Base-by-base conservation (phyloP, 2,113 vertebrate genomes). In the Turdus rufiventris region DNA sequence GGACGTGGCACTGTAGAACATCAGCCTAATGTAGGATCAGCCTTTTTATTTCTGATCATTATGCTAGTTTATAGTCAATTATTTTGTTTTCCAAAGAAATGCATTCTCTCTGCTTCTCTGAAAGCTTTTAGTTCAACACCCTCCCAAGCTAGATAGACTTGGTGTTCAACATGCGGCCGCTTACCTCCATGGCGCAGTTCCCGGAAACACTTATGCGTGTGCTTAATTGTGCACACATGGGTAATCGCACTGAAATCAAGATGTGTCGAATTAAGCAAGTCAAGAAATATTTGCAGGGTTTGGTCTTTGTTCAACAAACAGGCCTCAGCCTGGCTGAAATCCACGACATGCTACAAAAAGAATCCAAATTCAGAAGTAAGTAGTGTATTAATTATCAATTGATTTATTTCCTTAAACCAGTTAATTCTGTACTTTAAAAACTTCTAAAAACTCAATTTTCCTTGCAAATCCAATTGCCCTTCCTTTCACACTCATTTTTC, bases 171-270 rank as follows among this genome's bases (percentile, higher is more conserved):
- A 28, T 29, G 56, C 47, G 0, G 74, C 85, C 65, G 56, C 94
- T 83, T 95, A 95, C 94, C 91, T 96, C 89, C 71, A 2, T 95
- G 91, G 93, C 95, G 67, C 56, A 26, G 89, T 77, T 94, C 91
- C 94, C 6, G 63, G 93, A 86, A 96, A 95, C 80, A 84, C 85
- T 96, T 95, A 91, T 33, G 78, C 56, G 1, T 93, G 74, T 88
- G 62, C 74, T 92, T 96, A 95, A 96, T 94, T 96, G 89, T 96
- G 94, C 84, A 91, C 95, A 94, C 89, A 82, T 92, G 93, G 93
- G 84, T 85, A 92, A 87, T 94, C 18, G 0, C 77, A 88, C 70
- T 79, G 82, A 93, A 91, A 93, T 96, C 89, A 95, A 93, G 89
- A 97, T 91, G 78, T 93, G 94, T 85, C 43, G 72, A 96, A 94